Percentiles rank a stretch among this genome's conserved stretches.
phyloP scores from a whole-genome alignment of 1,140 invertebrate genomes.

The Brachionus koreanus region DNA sequence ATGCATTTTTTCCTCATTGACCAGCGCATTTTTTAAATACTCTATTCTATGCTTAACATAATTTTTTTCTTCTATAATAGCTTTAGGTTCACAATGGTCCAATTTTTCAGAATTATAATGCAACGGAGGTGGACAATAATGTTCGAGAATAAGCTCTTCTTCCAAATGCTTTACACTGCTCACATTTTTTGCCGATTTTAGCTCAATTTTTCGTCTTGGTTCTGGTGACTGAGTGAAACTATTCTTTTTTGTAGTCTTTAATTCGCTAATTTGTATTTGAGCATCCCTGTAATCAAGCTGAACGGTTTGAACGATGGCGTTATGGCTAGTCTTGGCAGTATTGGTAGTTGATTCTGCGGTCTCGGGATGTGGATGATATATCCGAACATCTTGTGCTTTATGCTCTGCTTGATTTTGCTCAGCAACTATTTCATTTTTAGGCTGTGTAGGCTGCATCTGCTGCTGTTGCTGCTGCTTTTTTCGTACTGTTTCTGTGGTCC shows the following conservation, averaged over 20 bases:
- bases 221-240: conserved; percentile 21
- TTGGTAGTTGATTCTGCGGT: not conserved
- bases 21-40: conserved; percentile 17
- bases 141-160: not conserved
- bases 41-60: conserved; percentile 19
- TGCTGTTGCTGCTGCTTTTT: not conserved
- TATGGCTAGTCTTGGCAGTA: not conserved
- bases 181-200: not conserved
- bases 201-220: conserved; percentile 10
- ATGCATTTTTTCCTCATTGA: not conserved
- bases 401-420: not conserved
- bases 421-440: not conserved
- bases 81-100: not conserved
- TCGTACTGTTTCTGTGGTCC: not conserved
- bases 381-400: not conserved
- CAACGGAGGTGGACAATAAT: conserved; percentile 39
- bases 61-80: conserved; percentile 8
- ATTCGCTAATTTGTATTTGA: conserved; percentile 25
- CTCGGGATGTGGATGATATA: not conserved
- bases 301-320: conserved; percentile 19
- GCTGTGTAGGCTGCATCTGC: too few species aligned
- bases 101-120: not conserved
- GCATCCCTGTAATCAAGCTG: conserved; percentile 20
- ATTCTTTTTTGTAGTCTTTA: not conserved
- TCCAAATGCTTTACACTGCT: not conserved